Evolutionary conservation across 2,888 invertebrate species (phyloP), one percentile per base, ranked within the genome.

Genomic region (Dorcus parallelipipedus): DNA sequence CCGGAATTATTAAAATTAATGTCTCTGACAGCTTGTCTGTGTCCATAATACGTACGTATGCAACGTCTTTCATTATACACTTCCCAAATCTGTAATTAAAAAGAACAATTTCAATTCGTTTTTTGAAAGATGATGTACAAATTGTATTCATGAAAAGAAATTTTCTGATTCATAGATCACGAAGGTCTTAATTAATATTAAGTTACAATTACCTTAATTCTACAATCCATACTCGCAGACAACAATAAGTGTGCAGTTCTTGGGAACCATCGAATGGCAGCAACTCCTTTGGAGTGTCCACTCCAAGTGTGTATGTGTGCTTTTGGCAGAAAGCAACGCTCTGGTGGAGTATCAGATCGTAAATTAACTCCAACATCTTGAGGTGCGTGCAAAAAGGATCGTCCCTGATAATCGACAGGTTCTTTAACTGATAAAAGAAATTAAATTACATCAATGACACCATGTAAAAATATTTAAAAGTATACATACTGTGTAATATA

Each of bases 271-370:
- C 95, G 86, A 62, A 95, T 94, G 0, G 93, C 91, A 0, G 97
- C 91, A 69, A 99, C 89, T 49, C 97, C 97, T 79, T 98, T 98
- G 20, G 93, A 93, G 80, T 99, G 99, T 0, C 98, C 98, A 64
- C 91, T 88, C 96, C 97, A 98, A 0, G 95, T 95, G 79, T 95
- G 95, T 63, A 98, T 90, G 73, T 94, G 93, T 1, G 94, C 87
- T 83, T 98, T 98, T 4, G 98, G 98, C 56, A 98, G 80, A 79
- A 97, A 98, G 77, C 98, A 98, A 72, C 93, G 91, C 59, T 95
- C 93, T 0, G 99, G 99, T 17, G 95, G 93, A 2, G 90, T 86
- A 66, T 89, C 89, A 3, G 93, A 89, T 56, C 90, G 87, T 59
- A 96, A 81, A 79, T 95, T 95, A 40, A 95, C 90, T 17, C 93